These are phyloP conservation scores for Rostratula benghalensis DNA, from an alignment of 2,113 vertebrate genomes.

Conservation along the genomic window DNA sequence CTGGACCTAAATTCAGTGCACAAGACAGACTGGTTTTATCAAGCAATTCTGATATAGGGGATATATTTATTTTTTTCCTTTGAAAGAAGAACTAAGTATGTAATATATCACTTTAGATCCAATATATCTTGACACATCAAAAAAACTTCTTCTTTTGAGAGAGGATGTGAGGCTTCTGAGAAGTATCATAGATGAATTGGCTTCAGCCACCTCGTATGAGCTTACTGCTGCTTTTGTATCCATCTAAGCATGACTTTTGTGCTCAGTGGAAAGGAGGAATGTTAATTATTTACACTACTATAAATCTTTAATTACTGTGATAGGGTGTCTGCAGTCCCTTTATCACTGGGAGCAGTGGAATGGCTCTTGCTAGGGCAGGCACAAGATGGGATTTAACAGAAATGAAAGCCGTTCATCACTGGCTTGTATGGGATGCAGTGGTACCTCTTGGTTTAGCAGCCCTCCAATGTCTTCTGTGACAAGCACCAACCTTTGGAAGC, in stretches of 20 bases:
- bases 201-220: conserved; percentile 1
- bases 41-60: neutral
- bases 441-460: neutral
- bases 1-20: neutral
- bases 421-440: neutral
- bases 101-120: neutral
- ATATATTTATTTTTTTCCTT: neutral
- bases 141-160: neutral
- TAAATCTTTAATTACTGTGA: conserved; percentile 27
- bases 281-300: conserved; percentile 52
- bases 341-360: neutral
- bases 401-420: conserved; percentile 4
- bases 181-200: neutral
- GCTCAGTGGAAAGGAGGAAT: neutral
- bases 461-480: neutral
- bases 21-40: neutral
- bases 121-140: neutral
- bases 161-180: neutral
- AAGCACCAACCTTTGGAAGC: neutral
- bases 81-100: neutral
- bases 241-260: conserved; percentile 18
- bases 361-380: neutral
- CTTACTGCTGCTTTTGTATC: conserved; percentile 18
- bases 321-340: neutral
- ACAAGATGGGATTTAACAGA: neutral